Conservation (phyloP, 2,888 invertebrate species). For the Podotricha telesiphe region DNA sequence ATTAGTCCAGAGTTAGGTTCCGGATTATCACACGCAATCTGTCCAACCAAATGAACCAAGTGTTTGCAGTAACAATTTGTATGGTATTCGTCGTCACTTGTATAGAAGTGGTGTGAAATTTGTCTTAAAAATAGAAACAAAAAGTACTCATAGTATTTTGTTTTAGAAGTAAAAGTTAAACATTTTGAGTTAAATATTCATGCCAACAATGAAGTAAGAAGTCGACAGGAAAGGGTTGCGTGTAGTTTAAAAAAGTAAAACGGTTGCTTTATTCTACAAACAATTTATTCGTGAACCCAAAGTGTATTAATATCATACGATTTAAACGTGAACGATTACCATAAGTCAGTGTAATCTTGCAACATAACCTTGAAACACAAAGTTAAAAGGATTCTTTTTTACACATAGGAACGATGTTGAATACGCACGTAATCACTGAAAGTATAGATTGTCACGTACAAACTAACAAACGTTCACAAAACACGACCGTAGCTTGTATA, state of each 20-base stretch:
- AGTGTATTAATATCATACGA: constrained; percentile 22
- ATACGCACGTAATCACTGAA: constrained; percentile 21
- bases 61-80: constrained; percentile 17
- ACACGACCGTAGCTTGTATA: constrained; percentile 28
- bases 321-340: constrained; percentile 23
- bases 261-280: constrained; percentile 27
- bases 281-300: constrained; percentile 23
- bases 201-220: constrained; percentile 41
- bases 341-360: constrained; percentile 30
- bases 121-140: not conserved
- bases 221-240: constrained; percentile 36
- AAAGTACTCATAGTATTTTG: not conserved
- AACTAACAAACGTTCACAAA: constrained; percentile 23
- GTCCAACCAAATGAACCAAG: constrained; percentile 29
- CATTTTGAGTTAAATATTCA: constrained; percentile 19
- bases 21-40: constrained; percentile 27
- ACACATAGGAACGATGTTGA: constrained; percentile 12
- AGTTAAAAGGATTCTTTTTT: constrained; percentile 19
- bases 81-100: constrained; percentile 1
- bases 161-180: not conserved
- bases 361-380: constrained; percentile 29
- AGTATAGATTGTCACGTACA: constrained; percentile 36
- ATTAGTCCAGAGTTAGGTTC: constrained; percentile 26
- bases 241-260: constrained; percentile 38
- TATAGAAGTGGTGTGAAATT: not conserved